Evolutionary conservation across 2,113 vertebrate species (phyloP).

Genomic region (Chamaetylas fuelleborni): DNA sequence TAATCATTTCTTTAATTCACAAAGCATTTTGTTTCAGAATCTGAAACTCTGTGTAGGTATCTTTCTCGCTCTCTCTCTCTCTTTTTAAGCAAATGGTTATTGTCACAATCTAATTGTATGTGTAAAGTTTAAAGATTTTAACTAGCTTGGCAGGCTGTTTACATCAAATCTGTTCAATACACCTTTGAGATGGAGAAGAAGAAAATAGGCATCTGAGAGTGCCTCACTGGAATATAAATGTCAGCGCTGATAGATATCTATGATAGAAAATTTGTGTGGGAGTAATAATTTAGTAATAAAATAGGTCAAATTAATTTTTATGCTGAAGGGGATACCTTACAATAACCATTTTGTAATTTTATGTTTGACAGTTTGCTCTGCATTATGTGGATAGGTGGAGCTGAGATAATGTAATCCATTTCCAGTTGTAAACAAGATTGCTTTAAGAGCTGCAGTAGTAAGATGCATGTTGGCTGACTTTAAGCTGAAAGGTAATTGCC

Average conservation of each 20-base stretch:
- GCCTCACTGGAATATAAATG: conserved; percentile 55
- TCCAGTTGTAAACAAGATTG: conserved; percentile 59
- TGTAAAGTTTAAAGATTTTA: conserved; percentile 61
- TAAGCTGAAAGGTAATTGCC: conserved; percentile 62
- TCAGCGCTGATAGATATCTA: conserved; percentile 59
- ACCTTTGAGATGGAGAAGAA: conserved; percentile 46
- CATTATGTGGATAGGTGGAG: conserved; percentile 53
- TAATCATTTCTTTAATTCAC: neutral
- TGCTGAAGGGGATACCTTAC: conserved; percentile 64
- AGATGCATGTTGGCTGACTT: conserved; percentile 44
- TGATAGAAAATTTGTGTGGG: conserved; percentile 66
- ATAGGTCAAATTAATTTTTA: conserved; percentile 65
- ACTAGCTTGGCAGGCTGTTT: conserved; percentile 55
- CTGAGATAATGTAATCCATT: conserved; percentile 61
- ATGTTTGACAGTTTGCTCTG: conserved; percentile 58
- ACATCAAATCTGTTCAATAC: conserved; percentile 49
- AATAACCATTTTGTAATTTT: conserved; percentile 66
- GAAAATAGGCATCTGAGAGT: conserved; percentile 31
- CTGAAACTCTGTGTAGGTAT: neutral
- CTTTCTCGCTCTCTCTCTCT: neutral
- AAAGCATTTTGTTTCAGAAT: neutral
- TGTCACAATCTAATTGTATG: conserved; percentile 45
- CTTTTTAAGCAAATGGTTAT: neutral
- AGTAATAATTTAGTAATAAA: conserved; percentile 72
- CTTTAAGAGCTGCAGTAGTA: conserved; percentile 65